Evolutionary conservation across 2,888 invertebrate genomes (phyloP), one percentile per base, ranked within the genome.

Genomic region (Orthosia gracilis): DNA sequence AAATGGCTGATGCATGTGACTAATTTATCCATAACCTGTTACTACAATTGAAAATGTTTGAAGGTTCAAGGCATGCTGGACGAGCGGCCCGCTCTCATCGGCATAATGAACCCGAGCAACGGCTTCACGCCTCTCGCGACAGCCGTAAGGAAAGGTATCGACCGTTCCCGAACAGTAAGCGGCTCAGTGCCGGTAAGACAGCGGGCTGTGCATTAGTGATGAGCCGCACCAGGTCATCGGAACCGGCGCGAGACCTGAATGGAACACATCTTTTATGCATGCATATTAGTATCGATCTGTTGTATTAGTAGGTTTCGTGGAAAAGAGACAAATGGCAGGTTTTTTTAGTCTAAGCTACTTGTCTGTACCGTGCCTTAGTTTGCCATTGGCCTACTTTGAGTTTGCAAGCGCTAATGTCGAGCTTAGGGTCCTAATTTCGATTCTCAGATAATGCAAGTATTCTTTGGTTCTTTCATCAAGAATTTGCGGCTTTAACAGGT

Each of bases 101-200:
- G 94, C 54, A 91, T 94, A 1, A 91, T 96, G 82, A 97, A 97
- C 87, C 92, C 92, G 0, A 89, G 86, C 73, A 95, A 94, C 66
- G 96, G 96, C 0, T 95, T 95, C 86, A 97, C 97, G 0, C 97
- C 97, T 1, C 93, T 97, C 54, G 93, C 96, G 11, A 96, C 96
- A n/a, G 97, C 97, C 4, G 92, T 97, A 11, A 92, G 94, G 72
- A 94, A 92, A 91, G 95, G 96, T 92, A 75, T 69, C 18, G 17
- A 69, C 54, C 57, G 63, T 21, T 59, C 57, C n/a, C 1, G 45
- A 67, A 68, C 40, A 13, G 52, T 59, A 13, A 11, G 4, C 50
- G 55, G 58, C 57, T 61, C 21, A 47, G 45, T 55, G 23, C 58
- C 49, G 62, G 23, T 26, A 47, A 73, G 26, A 82, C 64, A 11